phyloP scores from a whole-genome alignment of 37 sponge, comb jelly and placozoan species.

The Haliclona indistincta region DNA sequence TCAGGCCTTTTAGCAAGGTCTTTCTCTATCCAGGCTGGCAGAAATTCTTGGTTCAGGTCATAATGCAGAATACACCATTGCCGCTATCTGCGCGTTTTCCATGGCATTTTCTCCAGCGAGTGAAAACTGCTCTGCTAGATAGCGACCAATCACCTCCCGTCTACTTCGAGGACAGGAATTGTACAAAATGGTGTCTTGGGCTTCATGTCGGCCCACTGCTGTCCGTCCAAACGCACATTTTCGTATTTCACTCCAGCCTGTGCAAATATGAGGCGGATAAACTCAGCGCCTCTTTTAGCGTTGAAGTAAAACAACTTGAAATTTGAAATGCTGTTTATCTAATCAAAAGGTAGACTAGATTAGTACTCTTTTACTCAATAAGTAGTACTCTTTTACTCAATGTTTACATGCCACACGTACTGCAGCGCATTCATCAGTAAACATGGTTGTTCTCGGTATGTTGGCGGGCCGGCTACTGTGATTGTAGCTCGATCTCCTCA shows the following conservation, averaged over 20 bases:
- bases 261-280: slow-evolving; percentile 36
- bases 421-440: too few relatives aligned
- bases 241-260: slow-evolving; percentile 52
- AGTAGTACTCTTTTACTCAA: too few relatives aligned
- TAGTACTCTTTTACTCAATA: too few relatives aligned
- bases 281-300: slow-evolving; percentile 29
- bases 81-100: slow-evolving; percentile 18
- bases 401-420: too few relatives aligned
- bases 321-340: too few relatives aligned
- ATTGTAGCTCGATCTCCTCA: too few relatives aligned
- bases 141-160: slow-evolving; percentile 57
- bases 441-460: too few relatives aligned
- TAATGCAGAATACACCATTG: slow-evolving; percentile 31
- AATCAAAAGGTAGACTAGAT: too few relatives aligned
- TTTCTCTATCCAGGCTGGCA: too few relatives aligned
- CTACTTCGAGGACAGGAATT: slow-evolving; percentile 56
- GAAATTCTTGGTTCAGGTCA: too few relatives aligned
- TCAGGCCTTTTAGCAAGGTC: too few relatives aligned
- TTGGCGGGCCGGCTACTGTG: too few relatives aligned
- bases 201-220: slow-evolving; percentile 43
- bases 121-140: slow-evolving; percentile 47
- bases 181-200: slow-evolving; percentile 43
- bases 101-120: slow-evolving; percentile 50
- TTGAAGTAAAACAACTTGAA: slow-evolving; percentile 48
- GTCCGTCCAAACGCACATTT: slow-evolving; percentile 21